Base-by-base conservation (phyloP, 2,797 vertebrate genomes). In the Fistularia commersonii region DNA sequence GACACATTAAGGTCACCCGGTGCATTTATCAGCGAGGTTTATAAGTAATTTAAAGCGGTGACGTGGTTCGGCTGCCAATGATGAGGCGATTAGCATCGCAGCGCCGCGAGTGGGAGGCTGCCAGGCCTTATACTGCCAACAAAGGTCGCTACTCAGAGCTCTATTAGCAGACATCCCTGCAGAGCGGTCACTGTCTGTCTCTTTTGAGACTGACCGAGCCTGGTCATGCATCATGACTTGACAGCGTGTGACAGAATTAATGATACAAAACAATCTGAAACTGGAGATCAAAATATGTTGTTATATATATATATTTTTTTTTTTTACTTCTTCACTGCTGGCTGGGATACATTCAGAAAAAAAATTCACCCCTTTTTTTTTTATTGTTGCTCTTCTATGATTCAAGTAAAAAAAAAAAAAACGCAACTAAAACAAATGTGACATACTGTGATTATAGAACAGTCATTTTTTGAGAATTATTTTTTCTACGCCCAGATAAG, bases 131-230 rank as follows among this genome's bases (percentile, higher is more conserved):
- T 81, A 76, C 66, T 23, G 23, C 23, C 72, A 82, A 89, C 88
- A 88, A 87, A 83, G 82, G 58, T 79, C 72, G 79, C 80, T 45
- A 80, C 88, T 88, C 78, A 88, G 64, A 71, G 69, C 73, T 78
- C 63, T 78, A 79, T 84, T 84, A 85, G 77, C 69, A 62, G 54
- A 45, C 72, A 59, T 58, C 69, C 68, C 69, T 61, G 67, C 56
- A 48, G 34, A 61, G 72, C 69, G 66, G 68, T 85, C 74, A 68
- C 59, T 42, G 70, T 66, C 47, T 64, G 60, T 70, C 70, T 59
- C 77, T 76, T 79, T 74, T 77, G 69, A 51, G 51, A 38, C 66
- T 73, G 76, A 80, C 79, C 69, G 72, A 65, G 71, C 69, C 68
- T 74, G 64, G 72, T 58, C 49, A 64, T 36, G 23, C 50, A 23